Conservation (phyloP, 1,140 invertebrate species). For the Pseudomyrmex pallidus region DNA sequence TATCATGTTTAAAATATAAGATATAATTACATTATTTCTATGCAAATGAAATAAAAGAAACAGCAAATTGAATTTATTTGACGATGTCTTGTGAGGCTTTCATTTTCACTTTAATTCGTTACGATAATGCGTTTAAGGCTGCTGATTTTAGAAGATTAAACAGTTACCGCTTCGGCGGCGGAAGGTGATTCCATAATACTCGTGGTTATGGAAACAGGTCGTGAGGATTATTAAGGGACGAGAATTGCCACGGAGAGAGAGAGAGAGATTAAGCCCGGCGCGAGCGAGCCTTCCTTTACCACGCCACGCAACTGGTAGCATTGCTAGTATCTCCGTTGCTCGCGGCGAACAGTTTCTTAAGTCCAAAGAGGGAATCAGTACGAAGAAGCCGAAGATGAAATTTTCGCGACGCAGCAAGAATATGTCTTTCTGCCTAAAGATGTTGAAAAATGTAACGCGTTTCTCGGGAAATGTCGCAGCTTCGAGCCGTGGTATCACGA, state of each 20-base stretch:
- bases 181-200: not conserved
- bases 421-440: constrained; percentile 48
- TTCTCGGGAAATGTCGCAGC: constrained; percentile 6
- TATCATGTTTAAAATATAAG: not conserved
- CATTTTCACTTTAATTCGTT: constrained; percentile 14
- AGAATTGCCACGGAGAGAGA: not conserved
- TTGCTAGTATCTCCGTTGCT: constrained; percentile 21
- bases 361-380: constrained; percentile 39
- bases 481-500: not conserved
- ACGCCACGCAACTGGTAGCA: constrained; percentile 62
- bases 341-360: constrained; percentile 61
- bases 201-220: constrained; percentile 4
- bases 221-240: constrained; percentile 33
- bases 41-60: too few species aligned
- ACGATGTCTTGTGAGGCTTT: not conserved
- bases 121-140: constrained; percentile 11
- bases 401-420: constrained; percentile 54
- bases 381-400: constrained; percentile 65
- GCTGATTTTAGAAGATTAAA: constrained; percentile 25
- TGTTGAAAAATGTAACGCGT: constrained; percentile 48
- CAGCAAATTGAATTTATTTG: not conserved
- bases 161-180: not conserved
- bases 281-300: constrained; percentile 29
- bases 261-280: constrained; percentile 43
- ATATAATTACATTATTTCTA: not conserved